Percentiles rank a stretch among this genome's conserved stretches.
phyloP scores from a whole-genome alignment of 2,888 invertebrate genomes.

The Melanargia galathea region DNA sequence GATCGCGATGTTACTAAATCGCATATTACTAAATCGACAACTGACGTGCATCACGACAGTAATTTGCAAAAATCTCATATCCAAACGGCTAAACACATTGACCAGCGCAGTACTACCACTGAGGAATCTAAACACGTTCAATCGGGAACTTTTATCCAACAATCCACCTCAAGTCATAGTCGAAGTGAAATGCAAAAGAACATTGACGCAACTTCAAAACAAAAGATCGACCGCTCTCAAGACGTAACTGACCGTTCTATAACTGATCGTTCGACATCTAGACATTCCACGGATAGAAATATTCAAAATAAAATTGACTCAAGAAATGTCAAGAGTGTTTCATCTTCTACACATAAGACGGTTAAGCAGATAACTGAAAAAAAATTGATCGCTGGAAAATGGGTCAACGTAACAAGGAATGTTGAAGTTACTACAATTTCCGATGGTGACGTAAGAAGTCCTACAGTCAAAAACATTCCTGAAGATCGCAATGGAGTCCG shows the following conservation, averaged over 20 bases:
- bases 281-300: constrained; percentile 54
- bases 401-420: constrained; percentile 81
- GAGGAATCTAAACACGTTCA: constrained; percentile 48
- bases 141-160: constrained; percentile 52
- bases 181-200: constrained; percentile 43
- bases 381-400: constrained; percentile 76
- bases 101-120: constrained; percentile 28
- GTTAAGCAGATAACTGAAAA: constrained; percentile 82
- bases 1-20: constrained; percentile 31
- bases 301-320: constrained; percentile 58
- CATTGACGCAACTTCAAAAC: constrained; percentile 54
- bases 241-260: constrained; percentile 55
- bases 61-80: constrained; percentile 31
- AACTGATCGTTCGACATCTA: constrained; percentile 52
- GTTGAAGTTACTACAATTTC: constrained; percentile 84
- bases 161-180: constrained; percentile 50
- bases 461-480: constrained; percentile 24
- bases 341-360: constrained; percentile 77
- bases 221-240: constrained; percentile 73
- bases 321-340: constrained; percentile 56
- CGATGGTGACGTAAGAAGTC: constrained; percentile 49
- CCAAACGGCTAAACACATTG: constrained; percentile 28
- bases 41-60: constrained; percentile 38
- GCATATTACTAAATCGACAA: constrained; percentile 31
- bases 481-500: constrained; percentile 34